These are phyloP conservation scores for Lophius americanus DNA, from an alignment of 2,797 vertebrate species.

Conservation along the genomic window DNA sequence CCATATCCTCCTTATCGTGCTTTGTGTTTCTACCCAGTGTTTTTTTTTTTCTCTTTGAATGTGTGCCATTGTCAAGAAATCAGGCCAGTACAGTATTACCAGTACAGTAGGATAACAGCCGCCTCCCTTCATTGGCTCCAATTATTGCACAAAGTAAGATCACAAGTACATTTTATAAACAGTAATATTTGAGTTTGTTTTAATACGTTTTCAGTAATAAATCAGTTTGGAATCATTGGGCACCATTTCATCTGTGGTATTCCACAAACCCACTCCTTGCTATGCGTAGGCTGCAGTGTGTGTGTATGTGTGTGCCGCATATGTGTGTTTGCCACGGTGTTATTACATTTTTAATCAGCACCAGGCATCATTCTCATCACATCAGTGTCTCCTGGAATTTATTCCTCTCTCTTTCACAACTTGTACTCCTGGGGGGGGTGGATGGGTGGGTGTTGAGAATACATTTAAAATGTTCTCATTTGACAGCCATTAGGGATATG, in stretches of 20 bases:
- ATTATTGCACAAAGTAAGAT: slow-evolving; percentile 49
- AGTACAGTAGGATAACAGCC: slow-evolving; percentile 39
- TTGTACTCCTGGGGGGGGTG: slow-evolving; percentile 41
- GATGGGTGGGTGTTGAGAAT: slow-evolving; percentile 62
- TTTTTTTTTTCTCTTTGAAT: slow-evolving; percentile 3
- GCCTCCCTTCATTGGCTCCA: slow-evolving; percentile 32
- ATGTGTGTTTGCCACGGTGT: slow-evolving; percentile 34
- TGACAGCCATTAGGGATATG: slow-evolving; percentile 74
- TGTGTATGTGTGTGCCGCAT: slow-evolving; percentile 13
- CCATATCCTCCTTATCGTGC: slow-evolving; percentile 33
- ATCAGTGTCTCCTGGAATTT: slow-evolving; percentile 78
- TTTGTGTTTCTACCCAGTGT: slow-evolving; percentile 27
- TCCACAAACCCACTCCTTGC: slow-evolving; percentile 25
- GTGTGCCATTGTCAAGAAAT: slow-evolving; percentile 18
- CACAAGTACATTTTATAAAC: slow-evolving; percentile 18
- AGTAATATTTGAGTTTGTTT: no score
- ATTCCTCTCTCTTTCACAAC: slow-evolving; percentile 40
- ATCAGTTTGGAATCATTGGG: slow-evolving; percentile 38
- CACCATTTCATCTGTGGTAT: slow-evolving; percentile 38
- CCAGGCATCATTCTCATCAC: slow-evolving; percentile 77
- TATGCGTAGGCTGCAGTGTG: slow-evolving; percentile 13
- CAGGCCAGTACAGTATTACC: slow-evolving; percentile 46
- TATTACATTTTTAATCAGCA: slow-evolving; percentile 79
- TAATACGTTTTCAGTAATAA: neutral
- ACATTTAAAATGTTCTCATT: slow-evolving; percentile 73